Conservation (phyloP, 2,888 invertebrate genomes). For the Dendrolimus houi region DNA sequence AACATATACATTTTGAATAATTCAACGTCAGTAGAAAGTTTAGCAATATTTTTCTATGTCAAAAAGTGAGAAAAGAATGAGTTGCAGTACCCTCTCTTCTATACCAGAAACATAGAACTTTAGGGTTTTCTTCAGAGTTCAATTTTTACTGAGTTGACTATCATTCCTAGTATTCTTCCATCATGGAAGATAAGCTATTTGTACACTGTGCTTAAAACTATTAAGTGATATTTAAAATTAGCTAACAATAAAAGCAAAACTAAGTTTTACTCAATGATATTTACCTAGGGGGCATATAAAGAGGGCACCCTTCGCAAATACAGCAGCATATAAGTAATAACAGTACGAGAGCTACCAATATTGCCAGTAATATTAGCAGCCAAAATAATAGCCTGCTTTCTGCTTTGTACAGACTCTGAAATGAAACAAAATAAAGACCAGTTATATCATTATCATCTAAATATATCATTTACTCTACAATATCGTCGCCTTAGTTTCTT, state of each 20-base stretch:
- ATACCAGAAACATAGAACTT: too few species aligned
- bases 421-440: slow-evolving; percentile 16
- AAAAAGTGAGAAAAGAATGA: too few species aligned
- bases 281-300: slow-evolving; percentile 85
- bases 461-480: too few species aligned
- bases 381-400: slow-evolving; percentile 85
- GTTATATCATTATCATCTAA: too few species aligned
- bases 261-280: slow-evolving; percentile 9
- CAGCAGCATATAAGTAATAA: slow-evolving; percentile 87
- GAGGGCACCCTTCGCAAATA: slow-evolving; percentile 89
- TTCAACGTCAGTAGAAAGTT: too few species aligned
- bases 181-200: neutral
- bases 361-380: slow-evolving; percentile 85
- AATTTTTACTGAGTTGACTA: too few species aligned
- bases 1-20: too few species aligned
- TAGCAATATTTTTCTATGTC: too few species aligned
- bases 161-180: neutral
- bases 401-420: slow-evolving; percentile 83
- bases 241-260: slow-evolving; percentile 1
- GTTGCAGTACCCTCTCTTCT: too few species aligned
- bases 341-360: slow-evolving; percentile 83
- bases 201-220: neutral
- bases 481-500: too few species aligned
- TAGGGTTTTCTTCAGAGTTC: too few species aligned
- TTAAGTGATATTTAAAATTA: neutral